Percentiles rank a stretch among this genome's conserved stretches.
Evolutionary conservation across 2,888 invertebrate species (phyloP).

Genomic region (Gryllus longicercus): DNA sequence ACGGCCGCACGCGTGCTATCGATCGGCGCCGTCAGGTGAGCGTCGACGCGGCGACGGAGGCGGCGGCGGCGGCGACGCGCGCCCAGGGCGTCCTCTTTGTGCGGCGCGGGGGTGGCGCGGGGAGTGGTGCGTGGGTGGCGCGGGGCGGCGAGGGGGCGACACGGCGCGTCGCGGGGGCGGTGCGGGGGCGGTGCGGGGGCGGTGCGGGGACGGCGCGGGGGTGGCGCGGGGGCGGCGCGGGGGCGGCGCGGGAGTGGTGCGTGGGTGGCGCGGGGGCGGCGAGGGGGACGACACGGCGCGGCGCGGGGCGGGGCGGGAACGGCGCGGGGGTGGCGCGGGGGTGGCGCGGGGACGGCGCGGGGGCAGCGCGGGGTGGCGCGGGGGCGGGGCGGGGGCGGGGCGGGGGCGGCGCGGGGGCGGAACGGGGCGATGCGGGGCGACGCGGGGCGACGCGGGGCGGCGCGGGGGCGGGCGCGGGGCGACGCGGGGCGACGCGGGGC

Average conservation of each 20-base stretch:
- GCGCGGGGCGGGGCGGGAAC: neutral
- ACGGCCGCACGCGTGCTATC: neutral
- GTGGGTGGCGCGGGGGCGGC: neutral
- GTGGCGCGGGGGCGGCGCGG: too few species aligned
- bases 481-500: neutral
- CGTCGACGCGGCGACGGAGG: neutral
- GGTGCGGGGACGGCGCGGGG: neutral
- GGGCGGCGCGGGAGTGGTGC: neutral
- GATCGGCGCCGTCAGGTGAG: conserved; percentile 2
- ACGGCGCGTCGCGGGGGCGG: neutral
- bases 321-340: neutral
- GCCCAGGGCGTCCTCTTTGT: too few species aligned
- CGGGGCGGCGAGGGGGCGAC: neutral
- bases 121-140: too few species aligned
- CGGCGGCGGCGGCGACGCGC: too few species aligned
- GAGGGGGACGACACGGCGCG: neutral
- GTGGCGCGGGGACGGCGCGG: neutral
- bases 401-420: neutral
- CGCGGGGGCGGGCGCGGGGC: neutral
- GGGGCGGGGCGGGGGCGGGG: neutral
- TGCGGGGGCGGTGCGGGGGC: neutral
- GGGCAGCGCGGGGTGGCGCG: neutral
- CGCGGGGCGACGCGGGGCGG: neutral
- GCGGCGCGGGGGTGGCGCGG: too few species aligned
- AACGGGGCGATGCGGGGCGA: neutral